phyloP scores from a whole-genome alignment of 1,140 invertebrate species.

The Bombyx mori region DNA sequence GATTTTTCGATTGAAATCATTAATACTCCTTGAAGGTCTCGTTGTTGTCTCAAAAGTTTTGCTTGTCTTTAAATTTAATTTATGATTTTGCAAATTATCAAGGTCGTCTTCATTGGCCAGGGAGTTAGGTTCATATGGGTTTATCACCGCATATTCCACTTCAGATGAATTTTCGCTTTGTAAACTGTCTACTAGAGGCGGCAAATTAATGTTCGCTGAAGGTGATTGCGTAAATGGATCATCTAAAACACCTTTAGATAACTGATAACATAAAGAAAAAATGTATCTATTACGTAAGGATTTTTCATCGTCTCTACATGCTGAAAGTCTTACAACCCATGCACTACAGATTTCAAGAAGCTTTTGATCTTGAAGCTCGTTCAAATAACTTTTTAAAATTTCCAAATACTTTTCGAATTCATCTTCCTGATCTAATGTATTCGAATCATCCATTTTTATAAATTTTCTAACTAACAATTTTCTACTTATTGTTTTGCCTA shows the following conservation, averaged over 20 bases:
- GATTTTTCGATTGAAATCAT: slow-evolving; percentile 7
- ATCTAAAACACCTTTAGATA: slow-evolving; percentile 42
- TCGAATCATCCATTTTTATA: slow-evolving; percentile 38
- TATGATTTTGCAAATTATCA: neutral
- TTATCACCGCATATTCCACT: slow-evolving; percentile 34
- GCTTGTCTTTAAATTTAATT: slow-evolving; percentile 2
- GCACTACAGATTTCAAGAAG: slow-evolving; percentile 41
- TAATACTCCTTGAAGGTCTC: slow-evolving; percentile 2
- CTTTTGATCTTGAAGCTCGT: slow-evolving; percentile 32
- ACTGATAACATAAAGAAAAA: slow-evolving; percentile 45
- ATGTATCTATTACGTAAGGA: slow-evolving; percentile 46
- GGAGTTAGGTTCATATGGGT: slow-evolving; percentile 21
- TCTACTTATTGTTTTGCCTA: too few species aligned
- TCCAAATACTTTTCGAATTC: slow-evolving; percentile 52
- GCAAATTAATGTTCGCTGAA: slow-evolving; percentile 14
- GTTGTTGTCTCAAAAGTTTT: slow-evolving; percentile 1
- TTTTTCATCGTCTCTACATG: slow-evolving; percentile 39
- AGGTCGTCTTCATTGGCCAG: neutral
- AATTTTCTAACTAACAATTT: slow-evolving; percentile 3
- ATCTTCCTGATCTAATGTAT: slow-evolving; percentile 31
- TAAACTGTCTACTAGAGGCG: slow-evolving; percentile 22
- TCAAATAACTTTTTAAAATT: slow-evolving; percentile 46
- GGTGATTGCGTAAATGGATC: slow-evolving; percentile 40
- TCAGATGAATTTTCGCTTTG: slow-evolving; percentile 33
- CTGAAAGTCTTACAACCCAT: slow-evolving; percentile 49